Percentiles rank a stretch among this genome's conserved stretches.
phyloP scores from a whole-genome alignment of 2,113 vertebrate species.

The Turnix velox region DNA sequence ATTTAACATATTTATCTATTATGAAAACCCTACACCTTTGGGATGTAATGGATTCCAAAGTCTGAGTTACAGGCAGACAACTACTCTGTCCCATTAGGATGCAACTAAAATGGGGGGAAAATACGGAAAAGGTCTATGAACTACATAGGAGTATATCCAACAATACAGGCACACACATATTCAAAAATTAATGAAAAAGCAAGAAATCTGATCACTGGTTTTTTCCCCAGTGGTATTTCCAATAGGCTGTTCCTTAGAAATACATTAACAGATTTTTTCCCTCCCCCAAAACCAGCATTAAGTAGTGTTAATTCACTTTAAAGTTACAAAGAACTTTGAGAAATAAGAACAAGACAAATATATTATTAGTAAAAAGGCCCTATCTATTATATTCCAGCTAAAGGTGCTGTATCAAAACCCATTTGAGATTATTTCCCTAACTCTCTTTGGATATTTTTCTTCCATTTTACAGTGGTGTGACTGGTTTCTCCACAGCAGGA shows the following conservation, averaged over 20 bases:
- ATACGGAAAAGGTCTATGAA: background rate
- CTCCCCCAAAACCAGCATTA: background rate
- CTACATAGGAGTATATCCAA: background rate
- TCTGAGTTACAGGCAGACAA: background rate
- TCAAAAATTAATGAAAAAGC: background rate
- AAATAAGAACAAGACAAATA: background rate
- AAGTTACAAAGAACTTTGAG: background rate
- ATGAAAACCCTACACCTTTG: background rate
- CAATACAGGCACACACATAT: background rate
- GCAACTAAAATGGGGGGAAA: background rate
- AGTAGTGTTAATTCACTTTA: background rate
- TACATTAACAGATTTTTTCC: background rate
- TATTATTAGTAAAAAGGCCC: background rate
- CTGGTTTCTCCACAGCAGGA: background rate
- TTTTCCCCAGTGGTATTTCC: background rate
- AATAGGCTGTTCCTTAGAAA: background rate
- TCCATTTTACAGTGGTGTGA: background rate
- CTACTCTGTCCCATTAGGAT: background rate
- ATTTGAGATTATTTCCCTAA: background rate
- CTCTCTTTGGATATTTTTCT: background rate
- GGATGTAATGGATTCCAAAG: background rate
- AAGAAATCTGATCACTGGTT: background rate
- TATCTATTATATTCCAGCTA: background rate
- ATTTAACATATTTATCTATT: background rate
- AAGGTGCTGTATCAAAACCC: background rate